Base-by-base conservation (phyloP, 2,113 vertebrate species). In the Scartelaos histophorus region DNA sequence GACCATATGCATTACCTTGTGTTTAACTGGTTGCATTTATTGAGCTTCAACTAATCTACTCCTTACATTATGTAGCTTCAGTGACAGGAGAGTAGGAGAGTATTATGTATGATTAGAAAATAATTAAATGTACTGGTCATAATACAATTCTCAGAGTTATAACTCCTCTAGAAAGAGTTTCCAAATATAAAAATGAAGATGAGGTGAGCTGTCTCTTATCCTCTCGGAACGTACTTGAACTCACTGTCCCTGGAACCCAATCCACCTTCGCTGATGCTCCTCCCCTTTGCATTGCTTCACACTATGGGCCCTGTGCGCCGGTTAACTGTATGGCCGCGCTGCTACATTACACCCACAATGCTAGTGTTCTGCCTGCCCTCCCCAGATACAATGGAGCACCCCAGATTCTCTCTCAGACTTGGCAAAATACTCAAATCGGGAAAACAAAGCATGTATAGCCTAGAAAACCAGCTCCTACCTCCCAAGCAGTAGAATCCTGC, bases 401-500 rank as follows among this genome's bases (percentile, higher is more conserved):
- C 87, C 90, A 90, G 88, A 90, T 89, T 90, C 85, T 86, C 75
- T 46, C 60, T 45, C 80, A 91, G 89, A 90, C 79, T 90, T 91
- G 89, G 89, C 88, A 61, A 70, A 79, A 86, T 82, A 79, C 75
- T 85, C 70, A 83, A 75, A 68, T 81, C 56, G 24, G 74, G 84
- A 80, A 90, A 88, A 92, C 85, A 91, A 93, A 91, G 84, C 78
- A 60, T 62, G 82, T 15, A 46, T 13, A 85, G 82, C 84, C 81
- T 70, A 78, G 76, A 88, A 91, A 91, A 85, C 67, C 69, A 79
- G 85, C 91, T 88, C 89, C 88, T 73, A 82, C 82, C 89, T 91
- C 89, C 85, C 91, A 89, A 89, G 84, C 85, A 71, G 86, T 7
- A 61, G 12, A 34, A 25, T 25, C 58, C 58, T 34, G 58, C 85